Percentiles rank a stretch among this genome's conserved stretches.
These are phyloP conservation scores for Idaea straminata DNA, from an alignment of 2,888 invertebrate species.

Conservation along the genomic window DNA sequence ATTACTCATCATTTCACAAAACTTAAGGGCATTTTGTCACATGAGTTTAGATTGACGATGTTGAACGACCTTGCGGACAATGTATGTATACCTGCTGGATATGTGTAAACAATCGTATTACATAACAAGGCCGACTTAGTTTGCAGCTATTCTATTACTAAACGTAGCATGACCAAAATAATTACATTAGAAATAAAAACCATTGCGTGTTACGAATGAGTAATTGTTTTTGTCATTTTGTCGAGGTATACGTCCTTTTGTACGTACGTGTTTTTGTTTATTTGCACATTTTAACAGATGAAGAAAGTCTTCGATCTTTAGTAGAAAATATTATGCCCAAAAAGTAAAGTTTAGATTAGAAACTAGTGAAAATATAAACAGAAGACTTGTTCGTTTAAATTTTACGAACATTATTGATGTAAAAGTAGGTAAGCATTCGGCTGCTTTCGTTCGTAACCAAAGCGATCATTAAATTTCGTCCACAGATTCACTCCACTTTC, in stretches of 20 bases:
- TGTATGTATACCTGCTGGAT: slow-evolving; percentile 17
- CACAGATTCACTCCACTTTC: slow-evolving; percentile 53
- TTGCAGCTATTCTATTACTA: slow-evolving; percentile 43
- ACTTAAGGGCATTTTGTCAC: background rate
- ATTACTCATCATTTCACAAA: too few species aligned
- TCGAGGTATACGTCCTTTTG: slow-evolving; percentile 20
- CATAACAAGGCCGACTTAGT: slow-evolving; percentile 57
- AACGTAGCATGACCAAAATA: slow-evolving; percentile 54
- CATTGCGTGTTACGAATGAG: slow-evolving; percentile 38
- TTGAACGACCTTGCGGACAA: slow-evolving; percentile 49
- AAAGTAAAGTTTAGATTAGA: slow-evolving; percentile 5
- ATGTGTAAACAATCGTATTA: slow-evolving; percentile 58
- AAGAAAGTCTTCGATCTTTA: background rate
- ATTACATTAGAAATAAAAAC: slow-evolving; percentile 46
- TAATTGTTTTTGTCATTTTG: slow-evolving; percentile 27
- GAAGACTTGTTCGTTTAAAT: slow-evolving; percentile 9
- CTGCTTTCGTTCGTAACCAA: slow-evolving; percentile 54
- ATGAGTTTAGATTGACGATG: slow-evolving; percentile 16
- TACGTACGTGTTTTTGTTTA: slow-evolving; percentile 12
- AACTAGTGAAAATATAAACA: background rate
- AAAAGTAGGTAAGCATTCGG: slow-evolving; percentile 38
- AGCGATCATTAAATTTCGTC: slow-evolving; percentile 39
- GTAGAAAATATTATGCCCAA: background rate
- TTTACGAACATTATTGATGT: slow-evolving; percentile 31
- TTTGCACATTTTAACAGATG: background rate